These are phyloP conservation scores for Noturus placidus DNA, from an alignment of 2,113 vertebrate species.

Conservation along the genomic window DNA sequence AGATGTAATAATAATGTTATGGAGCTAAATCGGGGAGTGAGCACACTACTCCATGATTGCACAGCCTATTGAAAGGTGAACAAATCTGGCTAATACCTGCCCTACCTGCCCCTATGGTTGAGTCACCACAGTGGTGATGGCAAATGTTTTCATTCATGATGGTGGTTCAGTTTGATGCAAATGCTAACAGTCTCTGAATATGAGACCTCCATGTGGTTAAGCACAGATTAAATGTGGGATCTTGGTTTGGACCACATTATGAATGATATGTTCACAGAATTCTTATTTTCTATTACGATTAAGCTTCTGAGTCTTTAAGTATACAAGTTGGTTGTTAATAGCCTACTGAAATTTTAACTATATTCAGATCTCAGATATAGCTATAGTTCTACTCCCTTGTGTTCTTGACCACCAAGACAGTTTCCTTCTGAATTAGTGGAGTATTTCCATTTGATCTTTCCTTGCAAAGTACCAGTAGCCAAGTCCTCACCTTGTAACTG, in stretches of 20 bases:
- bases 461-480: too few species aligned
- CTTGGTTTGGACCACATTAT: background rate
- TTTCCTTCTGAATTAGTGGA: background rate
- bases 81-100: background rate
- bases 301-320: background rate
- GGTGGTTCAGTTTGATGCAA: background rate
- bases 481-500: background rate
- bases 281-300: background rate
- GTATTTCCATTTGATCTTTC: too few species aligned
- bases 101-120: background rate
- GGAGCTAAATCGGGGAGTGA: background rate
- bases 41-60: background rate
- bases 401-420: background rate
- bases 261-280: background rate
- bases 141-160: background rate
- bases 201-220: background rate
- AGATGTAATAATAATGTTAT: background rate
- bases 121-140: background rate
- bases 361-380: background rate
- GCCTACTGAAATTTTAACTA: background rate
- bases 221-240: background rate
- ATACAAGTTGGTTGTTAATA: background rate
- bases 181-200: slow-evolving; percentile 21
- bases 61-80: background rate
- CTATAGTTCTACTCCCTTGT: background rate